These are phyloP conservation scores for Eciton burchellii DNA, from an alignment of 1,140 invertebrate species.

Conservation along the genomic window DNA sequence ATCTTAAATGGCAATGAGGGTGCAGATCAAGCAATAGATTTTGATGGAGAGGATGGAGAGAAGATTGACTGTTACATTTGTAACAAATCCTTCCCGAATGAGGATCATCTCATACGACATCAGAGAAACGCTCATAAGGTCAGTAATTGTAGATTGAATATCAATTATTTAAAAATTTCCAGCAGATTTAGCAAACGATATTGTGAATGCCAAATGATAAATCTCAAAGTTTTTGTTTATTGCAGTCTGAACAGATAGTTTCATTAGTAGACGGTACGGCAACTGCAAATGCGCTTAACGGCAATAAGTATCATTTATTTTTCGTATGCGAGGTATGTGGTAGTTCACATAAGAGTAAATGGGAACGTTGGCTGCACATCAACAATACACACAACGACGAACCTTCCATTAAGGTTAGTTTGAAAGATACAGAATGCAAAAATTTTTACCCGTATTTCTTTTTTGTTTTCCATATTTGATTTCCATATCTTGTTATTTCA, in stretches of 20 bases:
- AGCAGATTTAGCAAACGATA: neutral
- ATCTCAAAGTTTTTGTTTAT: conserved; percentile 25
- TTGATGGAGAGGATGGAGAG: conserved; percentile 81
- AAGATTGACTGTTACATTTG: conserved; percentile 84
- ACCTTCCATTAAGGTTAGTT: conserved; percentile 79
- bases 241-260: conserved; percentile 75
- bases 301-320: conserved; percentile 83
- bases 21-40: conserved; percentile 77
- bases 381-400: conserved; percentile 83
- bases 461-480: neutral
- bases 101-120: conserved; percentile 85
- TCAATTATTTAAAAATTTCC: neutral
- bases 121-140: conserved; percentile 84
- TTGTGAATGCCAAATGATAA: neutral
- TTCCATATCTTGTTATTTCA: conserved; percentile 57
- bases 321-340: conserved; percentile 86
- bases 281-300: conserved; percentile 73
- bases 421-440: neutral
- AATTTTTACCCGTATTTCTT: neutral
- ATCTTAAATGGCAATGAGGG: conserved; percentile 78
- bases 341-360: conserved; percentile 85
- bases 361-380: conserved; percentile 86
- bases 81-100: conserved; percentile 85
- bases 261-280: conserved; percentile 67
- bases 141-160: neutral